phyloP scores from a whole-genome alignment of 2,888 invertebrate species.

The Scaptomyza parva region DNA sequence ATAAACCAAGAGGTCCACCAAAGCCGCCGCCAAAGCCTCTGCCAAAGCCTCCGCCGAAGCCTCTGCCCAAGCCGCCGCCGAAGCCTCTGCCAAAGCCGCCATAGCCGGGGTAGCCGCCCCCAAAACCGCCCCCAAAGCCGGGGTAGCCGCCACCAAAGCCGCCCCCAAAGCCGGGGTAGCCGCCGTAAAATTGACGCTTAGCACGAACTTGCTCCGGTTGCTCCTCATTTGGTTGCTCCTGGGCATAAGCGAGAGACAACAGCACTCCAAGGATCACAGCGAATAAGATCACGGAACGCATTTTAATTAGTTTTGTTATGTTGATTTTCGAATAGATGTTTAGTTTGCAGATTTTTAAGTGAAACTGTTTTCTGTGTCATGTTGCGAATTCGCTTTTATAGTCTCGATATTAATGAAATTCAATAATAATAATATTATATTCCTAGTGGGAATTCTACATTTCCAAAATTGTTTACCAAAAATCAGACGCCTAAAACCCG shows the following conservation, averaged over 20 bases:
- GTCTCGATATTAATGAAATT: constrained; percentile 67
- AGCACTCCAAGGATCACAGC: constrained; percentile 51
- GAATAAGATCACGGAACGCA: constrained; percentile 56
- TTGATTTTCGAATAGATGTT: constrained; percentile 30
- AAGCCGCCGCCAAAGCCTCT: too few relatives aligned
- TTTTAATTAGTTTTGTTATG: constrained; percentile 31
- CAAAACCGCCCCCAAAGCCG: constrained; percentile 14
- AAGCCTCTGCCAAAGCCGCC: constrained; percentile 18
- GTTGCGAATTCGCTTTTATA: constrained; percentile 55
- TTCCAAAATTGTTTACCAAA: constrained; percentile 54
- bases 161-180: too few relatives aligned
- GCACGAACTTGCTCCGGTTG: constrained; percentile 39
- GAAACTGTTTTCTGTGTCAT: constrained; percentile 49
- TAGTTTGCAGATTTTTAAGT: constrained; percentile 23
- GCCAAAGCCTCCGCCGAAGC: constrained; percentile 27
- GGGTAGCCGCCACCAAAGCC: constrained; percentile 11
- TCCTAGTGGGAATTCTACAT: constrained; percentile 55
- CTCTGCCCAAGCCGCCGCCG: constrained; percentile 20
- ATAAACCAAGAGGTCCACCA: too few relatives aligned
- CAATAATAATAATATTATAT: too few relatives aligned
- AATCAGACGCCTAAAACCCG: constrained; percentile 37
- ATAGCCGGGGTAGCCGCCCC: constrained; percentile 14
- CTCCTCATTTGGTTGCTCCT: constrained; percentile 18
- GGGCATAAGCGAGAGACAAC: constrained; percentile 43
- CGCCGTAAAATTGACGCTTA: constrained; percentile 57